Evolutionary conservation across 35 echinoderm and acorn worm species (phyloP).

Genomic region (Apostichopus californicus): DNA sequence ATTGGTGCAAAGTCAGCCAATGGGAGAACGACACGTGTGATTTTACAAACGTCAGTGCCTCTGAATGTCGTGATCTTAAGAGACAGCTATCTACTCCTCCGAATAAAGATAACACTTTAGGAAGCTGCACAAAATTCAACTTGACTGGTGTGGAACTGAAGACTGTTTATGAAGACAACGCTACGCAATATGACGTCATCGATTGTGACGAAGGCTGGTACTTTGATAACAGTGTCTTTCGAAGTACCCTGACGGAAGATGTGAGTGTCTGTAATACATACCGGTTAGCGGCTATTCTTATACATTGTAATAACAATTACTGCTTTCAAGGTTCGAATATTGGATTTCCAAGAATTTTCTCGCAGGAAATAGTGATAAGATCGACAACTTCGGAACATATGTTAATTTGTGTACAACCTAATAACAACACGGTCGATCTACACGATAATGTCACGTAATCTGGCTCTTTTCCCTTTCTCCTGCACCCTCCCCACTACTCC

Average conservation of each 20-base stretch:
- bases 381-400: too few relatives aligned
- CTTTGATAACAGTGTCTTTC: constrained; percentile 23
- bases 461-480: too few relatives aligned
- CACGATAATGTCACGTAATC: too few relatives aligned
- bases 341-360: too few relatives aligned
- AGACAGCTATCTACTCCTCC: background rate
- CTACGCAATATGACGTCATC: constrained; percentile 6
- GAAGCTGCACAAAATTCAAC: background rate
- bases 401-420: too few relatives aligned
- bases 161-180: background rate
- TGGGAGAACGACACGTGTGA: constrained; percentile 11
- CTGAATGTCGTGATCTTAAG: background rate
- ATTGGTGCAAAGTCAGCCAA: constrained; percentile 43
- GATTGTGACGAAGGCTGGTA: constrained; percentile 12
- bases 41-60: background rate
- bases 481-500: too few relatives aligned
- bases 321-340: too few relatives aligned
- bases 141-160: background rate
- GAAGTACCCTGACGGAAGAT: constrained; percentile 9
- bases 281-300: too few relatives aligned
- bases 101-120: background rate
- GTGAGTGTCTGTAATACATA: background rate
- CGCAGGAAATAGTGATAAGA: too few relatives aligned
- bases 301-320: too few relatives aligned
- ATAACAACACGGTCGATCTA: too few relatives aligned